These are phyloP conservation scores for Drosophila gunungcola DNA, from an alignment of 1,140 invertebrate species.

Conservation along the genomic window DNA sequence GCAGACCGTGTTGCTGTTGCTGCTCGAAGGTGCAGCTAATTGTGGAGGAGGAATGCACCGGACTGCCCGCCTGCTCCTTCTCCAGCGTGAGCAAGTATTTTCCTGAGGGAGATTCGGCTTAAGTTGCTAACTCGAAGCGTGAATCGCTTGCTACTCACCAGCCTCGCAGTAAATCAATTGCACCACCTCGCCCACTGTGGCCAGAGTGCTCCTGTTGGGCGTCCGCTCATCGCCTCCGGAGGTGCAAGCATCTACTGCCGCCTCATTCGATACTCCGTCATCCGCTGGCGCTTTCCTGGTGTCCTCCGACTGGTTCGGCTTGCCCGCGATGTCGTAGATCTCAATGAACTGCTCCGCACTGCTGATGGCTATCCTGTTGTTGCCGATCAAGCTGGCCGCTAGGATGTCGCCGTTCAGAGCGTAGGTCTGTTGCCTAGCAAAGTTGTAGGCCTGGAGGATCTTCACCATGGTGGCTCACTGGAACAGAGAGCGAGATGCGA, in stretches of 20 bases:
- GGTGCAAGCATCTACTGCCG: constrained; percentile 4
- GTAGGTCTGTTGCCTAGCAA: constrained; percentile 79
- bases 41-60: constrained; percentile 75
- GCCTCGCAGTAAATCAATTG: constrained; percentile 80
- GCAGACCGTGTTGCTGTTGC: constrained; percentile 75
- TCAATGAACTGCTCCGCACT: constrained; percentile 83
- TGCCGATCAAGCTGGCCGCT: constrained; percentile 73
- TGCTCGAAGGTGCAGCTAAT: constrained; percentile 82
- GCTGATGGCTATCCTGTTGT: constrained; percentile 79
- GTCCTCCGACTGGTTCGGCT: constrained; percentile 47
- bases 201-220: constrained; percentile 66
- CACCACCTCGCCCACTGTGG: constrained; percentile 80
- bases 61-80: constrained; percentile 78
- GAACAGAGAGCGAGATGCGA: constrained; percentile 4
- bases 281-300: constrained; percentile 4
- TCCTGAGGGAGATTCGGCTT: constrained; percentile 21
- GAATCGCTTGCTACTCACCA: constrained; percentile 29
- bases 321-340: constrained; percentile 79
- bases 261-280: constrained; percentile 10
- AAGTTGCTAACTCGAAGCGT: neutral
- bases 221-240: constrained; percentile 51
- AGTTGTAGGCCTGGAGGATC: constrained; percentile 82
- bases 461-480: constrained; percentile 74
- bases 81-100: constrained; percentile 79
- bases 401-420: constrained; percentile 79